Conservation (phyloP, 1,140 invertebrate genomes). For the Musca vetustissima region DNA sequence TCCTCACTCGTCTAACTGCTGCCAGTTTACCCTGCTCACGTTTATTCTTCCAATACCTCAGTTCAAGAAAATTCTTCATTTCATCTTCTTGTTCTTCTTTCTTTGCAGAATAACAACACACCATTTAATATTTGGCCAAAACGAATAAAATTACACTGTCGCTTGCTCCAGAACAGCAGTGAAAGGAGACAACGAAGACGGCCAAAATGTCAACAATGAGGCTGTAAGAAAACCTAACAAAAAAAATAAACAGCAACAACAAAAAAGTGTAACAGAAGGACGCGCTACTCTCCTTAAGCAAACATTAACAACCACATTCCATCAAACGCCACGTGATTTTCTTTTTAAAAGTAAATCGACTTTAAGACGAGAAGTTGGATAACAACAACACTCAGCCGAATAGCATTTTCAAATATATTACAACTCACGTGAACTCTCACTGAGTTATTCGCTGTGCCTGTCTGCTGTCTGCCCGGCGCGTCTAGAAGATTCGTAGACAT, state of each 20-base stretch:
- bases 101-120: conserved; percentile 15
- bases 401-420: conserved; percentile 7
- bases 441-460: background rate
- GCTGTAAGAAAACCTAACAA: conserved; percentile 2
- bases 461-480: background rate
- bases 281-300: background rate
- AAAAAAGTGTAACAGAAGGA: conserved; percentile 5
- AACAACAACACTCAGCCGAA: background rate
- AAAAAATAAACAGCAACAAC: background rate
- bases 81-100: background rate
- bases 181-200: background rate
- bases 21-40: too few relatives aligned
- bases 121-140: background rate
- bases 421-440: too few relatives aligned
- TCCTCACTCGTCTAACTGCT: too few relatives aligned
- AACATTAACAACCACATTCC: background rate
- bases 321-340: conserved; percentile 4
- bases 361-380: background rate
- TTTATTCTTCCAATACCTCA: background rate
- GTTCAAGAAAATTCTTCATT: background rate
- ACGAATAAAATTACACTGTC: background rate
- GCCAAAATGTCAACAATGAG: background rate
- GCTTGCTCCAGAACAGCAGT: too few relatives aligned
- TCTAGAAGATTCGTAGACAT: background rate
- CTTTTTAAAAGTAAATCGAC: background rate